Percentiles rank a stretch among this genome's conserved stretches.
Conservation (phyloP, 1,140 invertebrate genomes). For the Zaprionus lachaisei region DNA sequence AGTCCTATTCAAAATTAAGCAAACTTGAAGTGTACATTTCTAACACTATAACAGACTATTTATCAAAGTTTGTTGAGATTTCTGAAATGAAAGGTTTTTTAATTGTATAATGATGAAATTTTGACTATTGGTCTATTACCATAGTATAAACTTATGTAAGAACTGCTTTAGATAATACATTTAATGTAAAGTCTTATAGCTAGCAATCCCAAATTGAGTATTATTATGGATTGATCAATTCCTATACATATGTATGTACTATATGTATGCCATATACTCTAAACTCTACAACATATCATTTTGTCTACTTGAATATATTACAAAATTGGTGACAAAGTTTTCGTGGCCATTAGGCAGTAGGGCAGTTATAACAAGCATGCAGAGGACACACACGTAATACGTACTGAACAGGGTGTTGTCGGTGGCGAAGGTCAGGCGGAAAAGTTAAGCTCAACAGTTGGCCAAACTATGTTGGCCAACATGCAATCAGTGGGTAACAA, state of each 20-base stretch:
- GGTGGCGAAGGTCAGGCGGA: conserved; percentile 35
- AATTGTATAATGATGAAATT: not conserved
- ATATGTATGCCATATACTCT: not conserved
- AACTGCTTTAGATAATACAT: not conserved
- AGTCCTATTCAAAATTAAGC: not conserved
- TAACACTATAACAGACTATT: not conserved
- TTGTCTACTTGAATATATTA: not conserved
- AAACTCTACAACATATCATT: not conserved
- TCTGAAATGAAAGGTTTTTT: not conserved
- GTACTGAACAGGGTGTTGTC: conserved; percentile 15
- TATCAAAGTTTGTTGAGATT: not conserved
- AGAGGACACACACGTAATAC: conserved; percentile 1
- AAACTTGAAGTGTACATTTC: not conserved
- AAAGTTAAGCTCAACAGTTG: conserved; percentile 61
- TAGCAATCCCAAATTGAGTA: not conserved
- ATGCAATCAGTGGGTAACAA: conserved; percentile 52
- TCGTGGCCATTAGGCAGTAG: not conserved
- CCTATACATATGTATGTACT: too few species aligned
- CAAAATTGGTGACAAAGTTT: not conserved
- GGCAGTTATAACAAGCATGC: conserved; percentile 11
- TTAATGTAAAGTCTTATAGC: not conserved
- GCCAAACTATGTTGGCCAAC: conserved; percentile 49
- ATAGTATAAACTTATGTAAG: not conserved
- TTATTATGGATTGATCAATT: not conserved
- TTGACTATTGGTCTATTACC: fast-evolving